Conservation (phyloP, 2,113 vertebrate genomes). For the Tamias sibiricus region DNA sequence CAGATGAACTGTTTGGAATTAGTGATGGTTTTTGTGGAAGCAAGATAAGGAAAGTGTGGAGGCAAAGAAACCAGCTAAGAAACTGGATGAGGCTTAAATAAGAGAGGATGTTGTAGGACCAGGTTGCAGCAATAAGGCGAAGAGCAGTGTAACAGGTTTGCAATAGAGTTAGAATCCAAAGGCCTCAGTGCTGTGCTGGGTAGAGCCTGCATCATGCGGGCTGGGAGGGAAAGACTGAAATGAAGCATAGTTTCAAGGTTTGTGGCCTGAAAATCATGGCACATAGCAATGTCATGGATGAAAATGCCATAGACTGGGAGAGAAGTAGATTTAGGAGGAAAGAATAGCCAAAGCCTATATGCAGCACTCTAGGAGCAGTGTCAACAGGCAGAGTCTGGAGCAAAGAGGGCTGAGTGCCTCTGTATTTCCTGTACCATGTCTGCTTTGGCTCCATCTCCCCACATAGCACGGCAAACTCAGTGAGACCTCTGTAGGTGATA, state of each 20-base stretch:
- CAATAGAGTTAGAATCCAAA: background rate
- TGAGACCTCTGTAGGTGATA: background rate
- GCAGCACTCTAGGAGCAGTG: background rate
- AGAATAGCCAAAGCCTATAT: background rate
- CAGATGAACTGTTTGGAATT: background rate
- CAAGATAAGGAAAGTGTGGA: background rate
- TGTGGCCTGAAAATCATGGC: background rate
- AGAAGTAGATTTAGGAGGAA: background rate
- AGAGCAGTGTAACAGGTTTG: background rate
- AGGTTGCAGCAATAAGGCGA: accelerated
- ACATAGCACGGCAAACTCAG: background rate
- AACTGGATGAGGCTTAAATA: background rate
- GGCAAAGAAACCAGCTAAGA: background rate
- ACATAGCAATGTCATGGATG: background rate
- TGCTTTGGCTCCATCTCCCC: background rate
- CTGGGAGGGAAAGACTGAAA: background rate
- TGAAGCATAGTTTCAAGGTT: background rate
- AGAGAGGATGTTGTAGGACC: background rate
- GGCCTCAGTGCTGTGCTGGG: background rate
- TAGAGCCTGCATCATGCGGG: no score
- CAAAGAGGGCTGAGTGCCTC: accelerated
- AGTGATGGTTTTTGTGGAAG: background rate
- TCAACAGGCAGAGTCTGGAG: background rate
- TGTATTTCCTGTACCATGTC: background rate
- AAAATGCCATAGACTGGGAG: background rate